Base-by-base conservation (phyloP, 2,797 vertebrate genomes). In the Tauraco hartlaubi region DNA sequence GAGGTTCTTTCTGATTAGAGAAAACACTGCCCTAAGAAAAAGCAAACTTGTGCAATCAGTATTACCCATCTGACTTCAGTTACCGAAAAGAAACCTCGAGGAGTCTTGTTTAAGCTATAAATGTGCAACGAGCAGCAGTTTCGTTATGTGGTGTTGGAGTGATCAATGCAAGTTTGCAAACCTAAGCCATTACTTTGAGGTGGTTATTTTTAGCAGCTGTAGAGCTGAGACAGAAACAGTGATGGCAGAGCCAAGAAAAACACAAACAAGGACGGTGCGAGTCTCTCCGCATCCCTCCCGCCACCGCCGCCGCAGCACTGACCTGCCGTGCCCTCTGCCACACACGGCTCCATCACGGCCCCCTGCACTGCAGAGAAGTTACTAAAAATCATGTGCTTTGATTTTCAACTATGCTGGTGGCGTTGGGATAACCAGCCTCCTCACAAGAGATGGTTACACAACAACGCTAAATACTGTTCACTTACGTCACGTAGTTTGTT, bases 141-240 rank as follows among this genome's bases (percentile, higher is more conserved):
- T 31, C 2, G 5, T 11, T 22, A 51, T 7, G 39, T 0, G 2
- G 16, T 6, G 18, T 41, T 85, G 35, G 51, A 84, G 51, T 44
- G 64, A 88, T 75, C 56, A n/a, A 2, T 12, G 23, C 22, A 44
- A 41, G 35, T 28, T n/a, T 59, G 10, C 5, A 48, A 83, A 54
- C 11, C 10, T 33, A 46, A 56, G 43, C n/a, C 82, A 58, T 68
- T 85, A 58, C 75, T 79, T 92, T 69, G 63, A 31, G 13, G 11
- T 18, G 5, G 51, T 58, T 88, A 58, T 81, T 92, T 92, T 92
- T 78, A 95, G 72, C 33, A 90, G 75, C 61, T 31, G 12, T 33
- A 33, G 12, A 79, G 19, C 51, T 76, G 76, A 69, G 44, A 41
- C 69, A 88, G 73, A 91, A 88, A 75, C 3, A 1, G 8, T 46